Base-by-base conservation (phyloP, 1,140 invertebrate genomes). In the Bactericera cockerelli region DNA sequence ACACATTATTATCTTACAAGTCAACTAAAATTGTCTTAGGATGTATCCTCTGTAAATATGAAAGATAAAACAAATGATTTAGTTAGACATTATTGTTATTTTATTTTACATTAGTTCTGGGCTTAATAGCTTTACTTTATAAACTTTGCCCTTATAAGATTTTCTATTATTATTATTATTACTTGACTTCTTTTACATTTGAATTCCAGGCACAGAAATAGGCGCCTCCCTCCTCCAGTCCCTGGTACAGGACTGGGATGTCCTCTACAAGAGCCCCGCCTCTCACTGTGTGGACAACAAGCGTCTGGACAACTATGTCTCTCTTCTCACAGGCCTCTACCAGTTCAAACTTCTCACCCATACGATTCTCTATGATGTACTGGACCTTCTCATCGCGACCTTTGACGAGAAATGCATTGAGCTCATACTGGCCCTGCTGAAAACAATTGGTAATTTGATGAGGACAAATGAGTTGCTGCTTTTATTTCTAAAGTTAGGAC, bases 341-440 rank as follows among this genome's bases (percentile, higher is more conserved):
- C 42, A 49, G 42, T 49, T 49, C 42, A 49, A 49, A 22, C 4
- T 49, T 16, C 8, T 49, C 6, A 19, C 42, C 8, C 42, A 14
- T 65, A 67, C 0, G 67, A 72, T 93, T 8, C 68, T 92, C 0
- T 86, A 84, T 71, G 84, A 91, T 70, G 80, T 93, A n/a, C 74
- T 93, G 2, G 67, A 77, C 1, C 78, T 78, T 57, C 67, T 90
- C 1, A 64, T 75, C 0, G 69, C 76, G 3, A 78, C 74, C 24
- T 83, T 88, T 65, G 74, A 74, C 2, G 87, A 90, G 68, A 93
- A 93, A 71, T 82, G 86, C 63, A 82, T 97, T 10, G 90, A 95
- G 66, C 79, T 94, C 36, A 84, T 95, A 65, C 70, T 95, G 10
- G 70, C 87, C 1, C 73, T 92, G 14, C 72, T 97, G 25, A 82